Evolutionary conservation across 2,888 invertebrate genomes (phyloP).

Genomic region (Cryptocephalus primarius): DNA sequence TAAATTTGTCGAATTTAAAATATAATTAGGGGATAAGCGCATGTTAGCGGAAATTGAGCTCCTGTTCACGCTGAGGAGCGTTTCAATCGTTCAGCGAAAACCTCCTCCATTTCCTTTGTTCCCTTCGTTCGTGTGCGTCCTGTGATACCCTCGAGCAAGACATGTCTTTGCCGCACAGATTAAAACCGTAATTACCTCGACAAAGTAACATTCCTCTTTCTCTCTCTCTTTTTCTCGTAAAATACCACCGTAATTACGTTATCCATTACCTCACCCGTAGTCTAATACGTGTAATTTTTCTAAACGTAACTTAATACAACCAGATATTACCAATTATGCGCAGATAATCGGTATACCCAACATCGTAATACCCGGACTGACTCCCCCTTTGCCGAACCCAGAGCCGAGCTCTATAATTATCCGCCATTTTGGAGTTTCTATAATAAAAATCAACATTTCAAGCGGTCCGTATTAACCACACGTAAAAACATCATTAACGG

Average conservation of each 20-base stretch:
- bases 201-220: too few relatives aligned
- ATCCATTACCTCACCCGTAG: neutral
- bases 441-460: constrained; percentile 38
- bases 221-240: neutral
- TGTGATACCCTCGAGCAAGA: too few relatives aligned
- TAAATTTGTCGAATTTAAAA: too few relatives aligned
- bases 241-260: neutral
- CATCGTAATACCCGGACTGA: neutral
- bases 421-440: constrained; percentile 36
- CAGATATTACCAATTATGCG: constrained; percentile 4
- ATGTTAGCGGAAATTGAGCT: too few relatives aligned
- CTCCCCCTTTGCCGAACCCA: too few relatives aligned
- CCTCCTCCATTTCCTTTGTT: too few relatives aligned
- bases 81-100: too few relatives aligned
- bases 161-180: too few relatives aligned
- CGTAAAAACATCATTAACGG: constrained; percentile 40
- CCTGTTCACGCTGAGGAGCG: too few relatives aligned
- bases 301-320: neutral
- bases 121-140: too few relatives aligned
- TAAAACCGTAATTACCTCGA: too few relatives aligned
- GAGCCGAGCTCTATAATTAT: constrained; percentile 26
- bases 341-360: neutral
- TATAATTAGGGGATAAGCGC: too few relatives aligned
- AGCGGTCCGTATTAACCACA: constrained; percentile 33
- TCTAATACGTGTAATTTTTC: neutral